Conservation (phyloP, 2,888 invertebrate genomes). For the Pardosa pseudoannulata region DNA sequence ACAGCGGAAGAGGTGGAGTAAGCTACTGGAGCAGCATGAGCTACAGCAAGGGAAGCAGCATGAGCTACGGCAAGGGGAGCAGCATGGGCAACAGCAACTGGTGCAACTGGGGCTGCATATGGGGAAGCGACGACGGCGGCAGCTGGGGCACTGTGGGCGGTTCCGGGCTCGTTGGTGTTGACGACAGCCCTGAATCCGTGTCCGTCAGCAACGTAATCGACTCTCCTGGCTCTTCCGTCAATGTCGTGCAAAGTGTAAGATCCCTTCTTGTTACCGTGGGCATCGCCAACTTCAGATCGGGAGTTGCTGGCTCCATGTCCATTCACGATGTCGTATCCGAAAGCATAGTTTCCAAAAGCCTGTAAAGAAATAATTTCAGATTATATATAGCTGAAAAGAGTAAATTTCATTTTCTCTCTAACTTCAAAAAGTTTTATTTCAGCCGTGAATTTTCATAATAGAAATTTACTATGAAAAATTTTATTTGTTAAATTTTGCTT, state of each 20-base stretch:
- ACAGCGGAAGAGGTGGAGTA: too few relatives aligned
- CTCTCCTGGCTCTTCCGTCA: conserved; percentile 67
- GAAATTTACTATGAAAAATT: too few relatives aligned
- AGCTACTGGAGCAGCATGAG: background rate
- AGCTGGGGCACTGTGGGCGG: conserved; percentile 21
- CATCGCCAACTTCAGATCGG: conserved; percentile 72
- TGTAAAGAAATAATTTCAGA: background rate
- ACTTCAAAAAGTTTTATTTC: background rate
- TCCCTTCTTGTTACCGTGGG: conserved; percentile 66
- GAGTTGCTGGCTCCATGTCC: conserved; percentile 67
- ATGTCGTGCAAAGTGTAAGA: conserved; percentile 67
- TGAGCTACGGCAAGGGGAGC: background rate
- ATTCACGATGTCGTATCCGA: conserved; percentile 70
- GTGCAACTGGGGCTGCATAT: conserved; percentile 22
- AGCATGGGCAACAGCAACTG: conserved; percentile 25
- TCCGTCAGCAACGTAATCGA: conserved; percentile 68
- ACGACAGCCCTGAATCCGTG: conserved; percentile 53
- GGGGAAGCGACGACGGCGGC: conserved; percentile 26
- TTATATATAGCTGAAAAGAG: too few relatives aligned
- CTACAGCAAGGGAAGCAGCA: background rate
- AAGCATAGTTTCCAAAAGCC: conserved; percentile 61
- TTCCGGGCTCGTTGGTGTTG: conserved; percentile 57
- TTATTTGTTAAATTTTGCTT: too few relatives aligned
- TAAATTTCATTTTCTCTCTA: too few relatives aligned
- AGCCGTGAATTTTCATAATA: background rate